Base-by-base conservation (phyloP, 1,140 invertebrate genomes). In the Mycetomoellerius zeteki region DNA sequence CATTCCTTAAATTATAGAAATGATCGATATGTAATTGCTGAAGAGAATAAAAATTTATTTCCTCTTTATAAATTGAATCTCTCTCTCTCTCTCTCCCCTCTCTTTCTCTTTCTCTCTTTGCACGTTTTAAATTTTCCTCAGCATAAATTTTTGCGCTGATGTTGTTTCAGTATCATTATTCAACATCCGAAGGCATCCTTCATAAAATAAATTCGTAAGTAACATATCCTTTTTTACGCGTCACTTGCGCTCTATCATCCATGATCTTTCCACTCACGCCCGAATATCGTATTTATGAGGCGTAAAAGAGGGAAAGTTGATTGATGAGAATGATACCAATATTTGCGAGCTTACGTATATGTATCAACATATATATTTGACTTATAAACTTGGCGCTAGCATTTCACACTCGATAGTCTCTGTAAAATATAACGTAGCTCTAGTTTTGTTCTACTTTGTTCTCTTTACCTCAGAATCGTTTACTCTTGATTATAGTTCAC, bases 191-290 rank as follows among this genome's bases (percentile, higher is more conserved):
- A 71, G 24, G n/a, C 62, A 56, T 50, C 27, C 50, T 77, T 72
- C 37, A 89, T 84, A 78, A 91, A 91, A 88, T 88, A 90, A 90
- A 90, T 88, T 91, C 77, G 77, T 84, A 88, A 80, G 75, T 86
- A 82, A 82, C 77, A 60, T 82, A 90, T 33, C 72, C 76, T 82
- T 91, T 78, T 88, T 90, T 87, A 90, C 89, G 86, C 89, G 72
- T 90, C 82, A 88, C 64, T 88, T 84, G 43, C 60, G 56, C 24
- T 56, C 69, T 54, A 69, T 88, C 58, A 37, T 86, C 82, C 72
- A 3, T 56, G 37, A 47, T 54, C 56, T 58, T 64, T 37, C 37
- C 73, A 52, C 65, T 81, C 27, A 50, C 54, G 72, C 43, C 16
- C 52, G 71, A 86, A 72, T 58, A 54, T 67, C 72, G 65, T 90